Evolutionary conservation across 2,113 vertebrate species (phyloP).

Genomic region (Scopus umbretta): DNA sequence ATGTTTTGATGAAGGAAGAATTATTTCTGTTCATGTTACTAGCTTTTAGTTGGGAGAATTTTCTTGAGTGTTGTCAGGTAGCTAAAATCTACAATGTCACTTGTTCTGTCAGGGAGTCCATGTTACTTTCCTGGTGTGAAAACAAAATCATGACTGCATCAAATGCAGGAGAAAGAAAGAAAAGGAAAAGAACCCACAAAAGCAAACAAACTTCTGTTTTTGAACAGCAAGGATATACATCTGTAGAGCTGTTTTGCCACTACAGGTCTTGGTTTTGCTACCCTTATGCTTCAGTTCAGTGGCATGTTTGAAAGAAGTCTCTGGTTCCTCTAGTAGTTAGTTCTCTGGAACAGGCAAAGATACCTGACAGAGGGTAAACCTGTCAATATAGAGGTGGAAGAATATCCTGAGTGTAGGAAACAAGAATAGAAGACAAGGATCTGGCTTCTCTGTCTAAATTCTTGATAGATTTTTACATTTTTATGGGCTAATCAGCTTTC

Average conservation of each 20-base stretch:
- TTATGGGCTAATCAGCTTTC: background rate
- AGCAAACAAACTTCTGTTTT: background rate
- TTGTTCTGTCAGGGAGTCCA: background rate
- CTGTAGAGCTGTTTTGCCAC: background rate
- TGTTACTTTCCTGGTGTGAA: background rate
- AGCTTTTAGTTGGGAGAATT: background rate
- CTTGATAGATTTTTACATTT: background rate
- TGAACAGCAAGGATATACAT: background rate
- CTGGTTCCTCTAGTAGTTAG: background rate
- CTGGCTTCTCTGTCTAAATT: background rate
- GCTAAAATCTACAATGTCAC: background rate
- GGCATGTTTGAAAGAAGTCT: background rate
- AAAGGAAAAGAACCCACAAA: background rate
- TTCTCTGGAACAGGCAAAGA: background rate
- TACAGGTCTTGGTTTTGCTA: background rate
- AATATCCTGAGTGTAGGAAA: background rate
- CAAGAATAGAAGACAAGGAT: background rate
- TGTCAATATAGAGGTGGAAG: background rate
- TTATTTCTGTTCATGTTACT: background rate
- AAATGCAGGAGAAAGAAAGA: background rate
- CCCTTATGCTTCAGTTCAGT: background rate
- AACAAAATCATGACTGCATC: background rate
- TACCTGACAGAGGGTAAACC: background rate
- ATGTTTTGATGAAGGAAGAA: background rate
- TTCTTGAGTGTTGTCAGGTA: background rate